These are phyloP conservation scores for Eueremaeus valkanovi DNA, from an alignment of 2,888 invertebrate genomes.

Conservation along the genomic window DNA sequence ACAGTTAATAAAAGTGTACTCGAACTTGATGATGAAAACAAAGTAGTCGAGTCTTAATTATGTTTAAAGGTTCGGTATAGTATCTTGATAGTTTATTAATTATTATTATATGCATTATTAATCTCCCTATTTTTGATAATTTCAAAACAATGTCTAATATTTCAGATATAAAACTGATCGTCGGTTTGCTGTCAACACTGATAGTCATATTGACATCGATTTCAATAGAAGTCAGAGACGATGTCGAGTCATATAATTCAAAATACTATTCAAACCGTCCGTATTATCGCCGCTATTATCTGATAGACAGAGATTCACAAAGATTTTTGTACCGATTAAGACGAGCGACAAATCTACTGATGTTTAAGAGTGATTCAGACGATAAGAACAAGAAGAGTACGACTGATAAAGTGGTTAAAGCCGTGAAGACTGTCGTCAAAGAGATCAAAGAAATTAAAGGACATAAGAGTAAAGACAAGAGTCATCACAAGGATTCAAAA, in stretches of 20 bases:
- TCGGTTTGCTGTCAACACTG: neutral
- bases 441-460: neutral
- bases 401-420: neutral
- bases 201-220: neutral
- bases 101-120: no score
- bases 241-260: neutral
- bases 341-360: neutral
- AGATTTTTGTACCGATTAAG: neutral
- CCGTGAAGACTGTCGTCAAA: neutral
- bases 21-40: neutral
- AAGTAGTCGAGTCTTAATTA: neutral
- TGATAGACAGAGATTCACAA: neutral
- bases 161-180: neutral
- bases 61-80: neutral
- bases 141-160: neutral
- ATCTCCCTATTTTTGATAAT: no score
- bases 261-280: neutral
- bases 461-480: neutral
- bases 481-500: neutral
- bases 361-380: neutral
- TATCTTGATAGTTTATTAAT: neutral
- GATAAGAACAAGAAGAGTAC: neutral
- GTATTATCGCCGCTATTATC: neutral
- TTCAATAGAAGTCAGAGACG: neutral
- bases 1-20: neutral